Evolutionary conservation across 2,888 invertebrate genomes (phyloP), one percentile per base, ranked within the genome.

Genomic region (Parnassius glacialis): DNA sequence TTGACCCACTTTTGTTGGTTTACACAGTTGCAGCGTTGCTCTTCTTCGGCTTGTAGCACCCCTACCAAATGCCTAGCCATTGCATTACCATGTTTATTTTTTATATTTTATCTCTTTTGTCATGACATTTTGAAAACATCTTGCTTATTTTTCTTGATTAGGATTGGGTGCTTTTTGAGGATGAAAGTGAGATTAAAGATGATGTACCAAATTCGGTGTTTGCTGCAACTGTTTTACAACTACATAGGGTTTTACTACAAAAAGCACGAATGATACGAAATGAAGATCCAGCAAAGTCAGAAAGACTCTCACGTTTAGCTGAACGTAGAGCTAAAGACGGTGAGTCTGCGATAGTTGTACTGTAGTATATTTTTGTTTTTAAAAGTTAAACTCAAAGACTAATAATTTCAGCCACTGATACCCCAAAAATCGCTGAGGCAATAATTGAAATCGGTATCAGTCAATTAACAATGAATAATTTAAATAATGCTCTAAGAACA

Each of bases 391-490:
- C 0, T 34, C 34, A 34, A 34, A 34, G 5, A 34, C 5, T 34
- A 34, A 45, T n/a, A 3, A 45, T 42, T 11, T 10, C 69, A 93
- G 93, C 92, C 51, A 76, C 83, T 54, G 85, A 86, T 67, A 78
- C 78, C 11, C 70, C 76, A 1, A 92, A 90, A 67, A 87, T 84
- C 56, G 92, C 92, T 0, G 90, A 92, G 67, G 92, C 93, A 1
- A 84, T 93, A 9, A 80, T 92, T 56, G 84, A 93, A 67, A 92
- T 93, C 53, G 93, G 93, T 9, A 77, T 92, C 41, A 92, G 92
- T 68, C 92, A 93, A 70, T 71, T 93, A 64, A 71, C 79, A 60
- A 84, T 89, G 79, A 88, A 88, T 55, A 87, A 90, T 67, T 74
- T 92, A 53, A 87, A 87, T 65, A 85, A 86, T 51, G 92, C 93